Evolutionary conservation across 2,888 invertebrate genomes (phyloP), one percentile per base, ranked within the genome.

Genomic region (Congeria kusceri): DNA sequence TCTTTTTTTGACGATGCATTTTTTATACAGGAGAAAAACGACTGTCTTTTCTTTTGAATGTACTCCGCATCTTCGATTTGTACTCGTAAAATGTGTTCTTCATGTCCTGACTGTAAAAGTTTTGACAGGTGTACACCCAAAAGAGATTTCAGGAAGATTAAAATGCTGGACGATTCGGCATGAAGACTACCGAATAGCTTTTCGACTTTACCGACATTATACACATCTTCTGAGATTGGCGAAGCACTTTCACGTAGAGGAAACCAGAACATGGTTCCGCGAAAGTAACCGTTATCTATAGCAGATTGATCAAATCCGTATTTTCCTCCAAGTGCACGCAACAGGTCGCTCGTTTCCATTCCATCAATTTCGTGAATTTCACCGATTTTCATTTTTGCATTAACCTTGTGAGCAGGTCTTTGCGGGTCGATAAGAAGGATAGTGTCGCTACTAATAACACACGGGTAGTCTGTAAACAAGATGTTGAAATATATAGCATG

Each of bases 181-280:
- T 82, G 77, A 69, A 92, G 91, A n/a, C 88, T 80, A 13, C 80
- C 74, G 56, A 90, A 87, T 11, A 92, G 77, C 9, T 87, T 85
- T 23, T 70, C 63, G 15, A 90, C 84, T 58, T 88, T 89, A n/a
- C 83, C 69, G 7, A 78, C 63, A 11, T 72, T 61, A 71, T 91
- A 92, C 11, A 86, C 23, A 9, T 79, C 89, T 25, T 85, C 82
- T 27, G 90, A 91, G 9, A 92, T 75, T 7, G 79, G 78, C 11
- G 91, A 89, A 28, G 67, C 46, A 18, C 53, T 62, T 20, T 81
- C 65, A 3, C 92, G 82, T n/a, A 92, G 74, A 3, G 92, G 92
- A 74, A 92, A 92, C 77, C 92, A 80, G 65, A 92, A 91, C 58
- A 92, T 20, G 5, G 92, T 91, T 56, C 92, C 92, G 11, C 82